Evolutionary conservation across 2,113 vertebrate genomes (phyloP), one percentile per base, ranked within the genome.

Genomic region (Callorhinus ursinus): DNA sequence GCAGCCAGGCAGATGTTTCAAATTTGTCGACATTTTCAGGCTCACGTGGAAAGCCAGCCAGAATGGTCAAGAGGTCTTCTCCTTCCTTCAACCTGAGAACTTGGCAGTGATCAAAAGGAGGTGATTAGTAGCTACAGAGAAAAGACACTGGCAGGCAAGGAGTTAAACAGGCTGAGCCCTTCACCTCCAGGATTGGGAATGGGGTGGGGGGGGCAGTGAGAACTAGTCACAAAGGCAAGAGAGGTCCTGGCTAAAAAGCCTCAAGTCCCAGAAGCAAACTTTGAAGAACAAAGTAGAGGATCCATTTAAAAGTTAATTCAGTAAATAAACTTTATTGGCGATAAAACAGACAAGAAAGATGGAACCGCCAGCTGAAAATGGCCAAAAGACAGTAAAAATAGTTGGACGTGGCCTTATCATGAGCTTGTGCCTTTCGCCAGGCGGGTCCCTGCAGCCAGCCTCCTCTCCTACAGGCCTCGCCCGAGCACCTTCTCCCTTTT

Each of bases 1-100:
- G 98, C 98, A 97, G 98, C 97, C 98, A 92, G 88, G 99, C 99
- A 99, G 99, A 99, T 99, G 98, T 99, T 99, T 99, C 98, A 97
- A 99, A 99, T 99, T 99, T 99, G 98, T 97, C 98, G 98, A 98
- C 98, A 98, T 98, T 98, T 98, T 98, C 98, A 98, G 93, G 97
- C 98, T 97, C 96, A 95, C 97, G 98, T 98, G 98, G 98, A 98
- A 98, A 98, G 81, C 96, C 81, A 74, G 98, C 63, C 98, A 98
- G 98, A 89, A 59, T 98, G 98, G 97, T 96, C 97, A 98, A 98
- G 98, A 98, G 98, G 96, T 97, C 97, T 98, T 98, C 95, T 97
- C 92, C 89, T 97, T 97, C 98, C 97, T 98, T 97, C 93, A 97
- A 97, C 96, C 95, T 96, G 92, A 97, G 95, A 98, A 97, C 94